Percentiles rank a stretch among this genome's conserved stretches.
Conservation (phyloP, 2,888 invertebrate genomes). For the Steinernema hermaphroditum region DNA sequence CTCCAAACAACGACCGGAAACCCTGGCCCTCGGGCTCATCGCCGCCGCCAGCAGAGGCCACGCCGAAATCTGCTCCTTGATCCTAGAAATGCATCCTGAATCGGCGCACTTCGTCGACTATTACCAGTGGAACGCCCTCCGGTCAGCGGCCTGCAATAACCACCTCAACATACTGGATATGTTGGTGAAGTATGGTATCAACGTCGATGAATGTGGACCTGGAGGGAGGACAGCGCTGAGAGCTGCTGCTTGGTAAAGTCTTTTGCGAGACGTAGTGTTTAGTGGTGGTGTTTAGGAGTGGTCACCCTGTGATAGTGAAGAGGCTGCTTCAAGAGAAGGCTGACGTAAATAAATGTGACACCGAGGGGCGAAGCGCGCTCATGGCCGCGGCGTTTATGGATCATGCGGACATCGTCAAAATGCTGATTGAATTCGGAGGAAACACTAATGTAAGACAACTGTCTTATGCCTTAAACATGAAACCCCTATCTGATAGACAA, state of each 20-base stretch:
- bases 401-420: slow-evolving; percentile 45
- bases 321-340: slow-evolving; percentile 46
- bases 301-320: slow-evolving; percentile 47
- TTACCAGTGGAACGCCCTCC: slow-evolving; percentile 50
- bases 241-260: slow-evolving; percentile 53
- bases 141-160: slow-evolving; percentile 51
- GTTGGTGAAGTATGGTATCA: slow-evolving; percentile 47
- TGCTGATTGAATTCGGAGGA: slow-evolving; percentile 47
- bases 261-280: no score
- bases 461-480: no score
- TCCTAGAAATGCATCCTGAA: slow-evolving; percentile 35
- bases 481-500: no score
- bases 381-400: slow-evolving; percentile 56
- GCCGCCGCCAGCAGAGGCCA: slow-evolving; percentile 49
- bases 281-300: slow-evolving; percentile 42
- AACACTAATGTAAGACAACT: slow-evolving; percentile 43
- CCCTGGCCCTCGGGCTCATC: slow-evolving; percentile 34
- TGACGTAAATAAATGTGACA: slow-evolving; percentile 46
- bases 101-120: slow-evolving; percentile 23
- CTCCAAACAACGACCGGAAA: neutral
- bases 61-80: slow-evolving; percentile 42
- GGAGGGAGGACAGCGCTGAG: slow-evolving; percentile 53
- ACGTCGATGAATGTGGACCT: slow-evolving; percentile 51
- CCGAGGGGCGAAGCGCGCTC: slow-evolving; percentile 45
- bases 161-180: slow-evolving; percentile 51